Evolutionary conservation across 2,888 invertebrate species (phyloP), one percentile per base, ranked within the genome.

Genomic region (Calameuta pallipes): DNA sequence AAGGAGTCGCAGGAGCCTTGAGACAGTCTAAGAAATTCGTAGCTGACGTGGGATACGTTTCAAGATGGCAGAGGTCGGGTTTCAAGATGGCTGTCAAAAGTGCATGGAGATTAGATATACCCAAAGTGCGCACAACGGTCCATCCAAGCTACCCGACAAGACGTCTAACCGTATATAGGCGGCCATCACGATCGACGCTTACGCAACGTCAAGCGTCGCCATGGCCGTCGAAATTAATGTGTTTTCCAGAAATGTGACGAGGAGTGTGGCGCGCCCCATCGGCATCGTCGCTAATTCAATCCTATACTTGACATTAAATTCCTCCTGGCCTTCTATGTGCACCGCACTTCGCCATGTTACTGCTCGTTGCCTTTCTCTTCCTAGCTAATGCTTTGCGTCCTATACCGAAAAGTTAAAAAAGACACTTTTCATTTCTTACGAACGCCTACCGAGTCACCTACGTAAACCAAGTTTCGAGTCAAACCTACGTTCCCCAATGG

Each of bases 251-350:
- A 82, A 82, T 15, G 71, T 31, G 71, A 71, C 71, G 71, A 56
- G 56, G 56, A 56, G 71, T 71, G 71, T 71, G 31, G 31, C 71
- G 71, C 71, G 71, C 71, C 71, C 31, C 33, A 31, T 31, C 23
- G 71, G 33, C 33, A 13, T 31, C 33, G 1, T n/a, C 34, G 71
- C 34, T 33, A 83, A 89, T 88, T 88, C 89, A 85, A 37, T 86
- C 82, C 82, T 90, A 90, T 89, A 90, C 90, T 90, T 90, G 90
- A 89, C 90, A 90, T 91, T 90, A 91, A 89, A 90, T 89, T 87
- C 85, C 89, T 86, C 85, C 85, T 87, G 90, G 90, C 90, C 89
- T 90, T 90, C 89, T 86, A 88, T 84, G 77, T 77, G 78, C 78
- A 76, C 75, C 78, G 71, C 81, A 78, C 79, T 79, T 71, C 71